Evolutionary conservation across 2,113 vertebrate species (phyloP), one percentile per base, ranked within the genome.

Genomic region (Pachyramphus minor): DNA sequence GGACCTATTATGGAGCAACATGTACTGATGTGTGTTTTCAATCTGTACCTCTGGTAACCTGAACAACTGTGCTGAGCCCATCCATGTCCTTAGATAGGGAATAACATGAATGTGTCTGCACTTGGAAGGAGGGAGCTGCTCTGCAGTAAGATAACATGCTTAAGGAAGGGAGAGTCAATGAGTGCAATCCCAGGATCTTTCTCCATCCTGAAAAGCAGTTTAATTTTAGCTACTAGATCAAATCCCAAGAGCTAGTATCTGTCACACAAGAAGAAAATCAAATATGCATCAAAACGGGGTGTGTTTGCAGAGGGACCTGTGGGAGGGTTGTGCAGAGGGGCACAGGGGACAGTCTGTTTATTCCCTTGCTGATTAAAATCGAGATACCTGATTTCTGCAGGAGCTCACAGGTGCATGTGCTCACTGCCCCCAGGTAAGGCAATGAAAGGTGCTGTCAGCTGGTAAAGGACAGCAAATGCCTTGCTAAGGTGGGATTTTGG

Each of bases 361-460:
- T 28, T 56, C 58, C 47, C 22, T 47, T 7, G 7, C 27, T 24
- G 62, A 25, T 76, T 59, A 64, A 12, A 60, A 60, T 24, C 33
- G n/a, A 84, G 39, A 31, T 35, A 19, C 14, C 13, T 1, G 23
- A n/a, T 80, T 50, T 50, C 47, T 74, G 77, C 45, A 58, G 30
- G 59, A 37, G n/a, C 45, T 56, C 20, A 9, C 4, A 3, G 30
- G 10, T 11, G 11, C 0, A 1, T 23, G 1, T 11, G 27, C 47
- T 45, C 8, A 0, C 42, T 63, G 37, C 44, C 22, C 11, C 58
- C 24, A 33, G 33, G 19, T 14, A 20, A 76, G 35, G 53, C 39
- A 31, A 19, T 2, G 25, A 44, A 60, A 42, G 22, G 24, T 56
- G 22, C 16, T 41, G 28, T 19, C 49, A 83, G 45, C 58, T 88